Base-by-base conservation (phyloP, 2,888 invertebrate genomes). In the Timema podura region DNA sequence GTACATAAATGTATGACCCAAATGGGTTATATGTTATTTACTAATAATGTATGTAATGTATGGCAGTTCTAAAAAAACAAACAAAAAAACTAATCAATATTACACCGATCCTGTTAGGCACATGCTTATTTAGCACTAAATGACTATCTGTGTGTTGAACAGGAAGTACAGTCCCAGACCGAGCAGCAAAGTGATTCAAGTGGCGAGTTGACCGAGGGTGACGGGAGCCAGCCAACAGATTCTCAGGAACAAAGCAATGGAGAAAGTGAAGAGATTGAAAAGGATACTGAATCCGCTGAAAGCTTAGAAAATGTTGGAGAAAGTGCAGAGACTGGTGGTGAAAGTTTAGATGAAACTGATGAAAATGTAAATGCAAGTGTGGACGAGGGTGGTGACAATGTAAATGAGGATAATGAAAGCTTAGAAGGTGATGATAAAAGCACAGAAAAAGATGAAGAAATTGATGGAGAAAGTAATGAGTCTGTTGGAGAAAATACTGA, bases 391-490 rank as follows among this genome's bases (percentile, higher is more conserved):
- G 72, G 74, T 61, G 70, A 73, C 69, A 71, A 65, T 68, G 72
- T 69, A 54, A 75, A 75, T 65, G 72, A 75, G 57, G 77, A 79
- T 72, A 79, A 77, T 72, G 80, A 79, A 11, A 79, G 79, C 64
- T 73, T 72, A 69, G 75, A 73, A 57, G 74, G 73, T 65, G 70
- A 73, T 57, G 72, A 61, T 13, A 74, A 65, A 57, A 70, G 71
- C n/a, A 76, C 70, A 67, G 76, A 77, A 77, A 81, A 81, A 76
- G 76, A 82, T 77, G 75, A 70, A 48, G 74, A 70, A 59, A 68
- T 68, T 15, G 71, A 70, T 54, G 73, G 74, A 61, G 69, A 73
- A 69, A 68, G 61, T 15, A 47, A 51, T 45, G 66, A 73, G 61
- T 64, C 65, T 8, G 72, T 72, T 57, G 68, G 70, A 57, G 72